Evolutionary conservation across 1,140 invertebrate species (phyloP).

Genomic region (Tetramorium alpestre): DNA sequence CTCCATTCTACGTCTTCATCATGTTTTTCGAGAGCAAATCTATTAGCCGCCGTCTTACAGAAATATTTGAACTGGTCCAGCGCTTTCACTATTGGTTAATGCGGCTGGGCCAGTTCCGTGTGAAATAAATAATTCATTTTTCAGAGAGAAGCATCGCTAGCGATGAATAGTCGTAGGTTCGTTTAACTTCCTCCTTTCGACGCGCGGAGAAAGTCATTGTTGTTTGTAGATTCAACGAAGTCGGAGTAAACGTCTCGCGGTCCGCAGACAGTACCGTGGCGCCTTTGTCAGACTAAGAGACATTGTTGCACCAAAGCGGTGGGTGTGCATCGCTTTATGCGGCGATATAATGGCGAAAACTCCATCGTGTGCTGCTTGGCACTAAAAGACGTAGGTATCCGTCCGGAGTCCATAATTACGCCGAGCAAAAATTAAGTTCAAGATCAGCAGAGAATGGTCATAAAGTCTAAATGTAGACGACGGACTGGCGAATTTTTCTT

Average conservation of each 20-base stretch:
- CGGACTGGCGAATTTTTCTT: conserved; percentile 10
- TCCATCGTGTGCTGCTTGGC: neutral
- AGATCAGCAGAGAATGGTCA: neutral
- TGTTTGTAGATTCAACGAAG: conserved; percentile 73
- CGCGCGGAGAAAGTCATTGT: conserved; percentile 75
- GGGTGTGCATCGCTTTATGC: conserved; percentile 70
- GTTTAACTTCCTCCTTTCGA: conserved; percentile 74
- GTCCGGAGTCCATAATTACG: conserved; percentile 29
- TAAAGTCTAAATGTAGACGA: conserved; percentile 17
- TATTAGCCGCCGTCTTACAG: conserved; percentile 30
- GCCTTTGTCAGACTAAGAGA: conserved; percentile 66
- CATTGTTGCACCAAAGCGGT: conserved; percentile 65
- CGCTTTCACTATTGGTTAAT: conserved; percentile 59
- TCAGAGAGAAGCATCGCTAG: conserved; percentile 63
- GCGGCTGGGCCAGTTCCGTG: conserved; percentile 50
- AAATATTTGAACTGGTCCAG: conserved; percentile 1
- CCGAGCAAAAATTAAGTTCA: neutral
- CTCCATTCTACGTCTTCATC: neutral
- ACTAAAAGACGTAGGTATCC: conserved; percentile 9
- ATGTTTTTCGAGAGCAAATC: neutral
- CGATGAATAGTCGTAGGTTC: conserved; percentile 63
- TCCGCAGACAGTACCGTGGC: conserved; percentile 45
- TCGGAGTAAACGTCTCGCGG: conserved; percentile 62
- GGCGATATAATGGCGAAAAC: conserved; percentile 48
- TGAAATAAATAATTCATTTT: conserved; percentile 73